Percentiles rank a stretch among this genome's conserved stretches.
Conservation (phyloP, 92 coral and sea anemone species). For the Epizoanthus rinbou region DNA sequence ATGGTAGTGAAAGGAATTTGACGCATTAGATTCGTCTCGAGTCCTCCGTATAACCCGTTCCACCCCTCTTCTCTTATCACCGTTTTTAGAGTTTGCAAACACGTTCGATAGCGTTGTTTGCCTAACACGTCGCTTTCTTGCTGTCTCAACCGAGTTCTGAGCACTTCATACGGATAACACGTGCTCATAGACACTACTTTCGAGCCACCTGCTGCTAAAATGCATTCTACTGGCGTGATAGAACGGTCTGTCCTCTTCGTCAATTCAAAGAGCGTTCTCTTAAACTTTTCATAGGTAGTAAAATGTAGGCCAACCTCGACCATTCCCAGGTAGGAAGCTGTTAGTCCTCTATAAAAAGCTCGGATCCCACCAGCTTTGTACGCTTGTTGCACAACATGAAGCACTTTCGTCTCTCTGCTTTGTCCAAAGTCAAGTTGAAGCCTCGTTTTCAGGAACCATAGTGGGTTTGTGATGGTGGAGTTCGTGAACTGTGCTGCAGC, state of each 20-base stretch:
- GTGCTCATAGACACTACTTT: conserved; percentile 43
- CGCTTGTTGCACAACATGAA: conserved; percentile 15
- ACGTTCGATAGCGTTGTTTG: conserved; percentile 42
- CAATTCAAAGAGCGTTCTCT: conserved; percentile 29
- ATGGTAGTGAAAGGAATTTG: conserved; percentile 57
- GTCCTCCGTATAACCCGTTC: conserved; percentile 56
- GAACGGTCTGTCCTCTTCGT: conserved; percentile 17
- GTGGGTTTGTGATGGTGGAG: conserved; percentile 51
- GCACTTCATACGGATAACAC: conserved; percentile 57
- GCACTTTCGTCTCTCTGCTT: conserved; percentile 20
- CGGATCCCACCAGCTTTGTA: conserved; percentile 45
- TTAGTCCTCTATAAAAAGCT: conserved; percentile 49
- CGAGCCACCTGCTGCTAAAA: conserved; percentile 23
- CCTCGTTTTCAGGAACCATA: conserved; percentile 61
- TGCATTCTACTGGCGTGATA: conserved; percentile 21
- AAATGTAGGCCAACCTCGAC: conserved; percentile 48
- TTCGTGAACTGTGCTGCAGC: conserved; percentile 50
- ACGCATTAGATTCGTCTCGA: conserved; percentile 50
- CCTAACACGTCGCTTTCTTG: conserved; percentile 52
- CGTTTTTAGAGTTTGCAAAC: conserved; percentile 39
- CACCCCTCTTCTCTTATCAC: conserved; percentile 54
- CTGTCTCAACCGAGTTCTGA: conserved; percentile 54
- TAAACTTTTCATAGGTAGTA: conserved; percentile 45
- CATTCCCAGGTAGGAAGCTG: conserved; percentile 56
- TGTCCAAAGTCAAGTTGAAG: conserved; percentile 45